phyloP scores from a whole-genome alignment of 2,113 vertebrate species.

The Enhydra lutris region DNA sequence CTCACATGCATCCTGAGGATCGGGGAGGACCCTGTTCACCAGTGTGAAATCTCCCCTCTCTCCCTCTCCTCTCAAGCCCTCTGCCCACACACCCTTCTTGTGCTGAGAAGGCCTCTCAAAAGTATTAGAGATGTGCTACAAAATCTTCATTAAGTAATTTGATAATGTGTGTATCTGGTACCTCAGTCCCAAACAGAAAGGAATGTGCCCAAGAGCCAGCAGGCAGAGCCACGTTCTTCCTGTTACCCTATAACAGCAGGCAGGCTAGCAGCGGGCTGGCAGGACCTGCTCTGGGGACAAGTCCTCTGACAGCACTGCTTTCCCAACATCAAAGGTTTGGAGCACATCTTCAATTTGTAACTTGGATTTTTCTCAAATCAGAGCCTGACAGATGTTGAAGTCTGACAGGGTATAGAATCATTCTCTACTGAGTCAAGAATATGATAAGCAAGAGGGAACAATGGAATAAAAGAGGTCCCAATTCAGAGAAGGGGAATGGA shows the following conservation, averaged over 20 bases:
- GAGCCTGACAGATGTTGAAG: background rate
- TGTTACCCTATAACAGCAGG: background rate
- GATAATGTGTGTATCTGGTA: background rate
- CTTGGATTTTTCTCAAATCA: conserved; percentile 2
- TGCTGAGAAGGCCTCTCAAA: conserved; percentile 38
- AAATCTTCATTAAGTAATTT: conserved; percentile 53
- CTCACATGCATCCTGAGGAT: background rate
- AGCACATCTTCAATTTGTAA: background rate
- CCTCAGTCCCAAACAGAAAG: conserved; percentile 37
- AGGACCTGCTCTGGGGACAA: background rate
- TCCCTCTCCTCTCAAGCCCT: background rate
- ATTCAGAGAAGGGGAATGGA: background rate
- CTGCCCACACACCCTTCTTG: background rate
- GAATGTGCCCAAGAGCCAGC: background rate
- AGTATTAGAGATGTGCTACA: background rate
- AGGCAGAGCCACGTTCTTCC: background rate
- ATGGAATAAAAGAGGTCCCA: background rate
- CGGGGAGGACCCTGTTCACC: background rate
- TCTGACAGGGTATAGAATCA: background rate
- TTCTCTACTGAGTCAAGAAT: background rate
- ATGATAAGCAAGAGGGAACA: background rate
- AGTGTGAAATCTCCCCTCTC: background rate
- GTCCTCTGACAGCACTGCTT: background rate
- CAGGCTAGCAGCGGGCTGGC: background rate
- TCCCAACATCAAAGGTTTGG: background rate